phyloP scores from a whole-genome alignment of 2,797 vertebrate genomes.

The Glyptemys insculpta region DNA sequence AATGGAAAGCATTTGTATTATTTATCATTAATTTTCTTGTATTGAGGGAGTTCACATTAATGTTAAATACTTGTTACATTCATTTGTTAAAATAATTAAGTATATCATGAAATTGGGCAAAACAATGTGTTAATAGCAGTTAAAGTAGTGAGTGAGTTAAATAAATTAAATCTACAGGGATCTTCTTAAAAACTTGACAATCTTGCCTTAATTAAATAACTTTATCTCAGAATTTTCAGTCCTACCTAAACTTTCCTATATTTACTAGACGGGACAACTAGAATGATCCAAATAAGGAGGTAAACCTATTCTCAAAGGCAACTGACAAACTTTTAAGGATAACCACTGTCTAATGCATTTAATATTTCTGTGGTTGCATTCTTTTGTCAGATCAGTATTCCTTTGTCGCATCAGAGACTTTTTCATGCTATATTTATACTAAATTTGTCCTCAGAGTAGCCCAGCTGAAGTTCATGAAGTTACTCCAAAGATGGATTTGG shows the following conservation, averaged over 20 bases:
- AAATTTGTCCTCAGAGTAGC: neutral
- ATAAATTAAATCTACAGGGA: neutral
- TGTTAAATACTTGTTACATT: neutral
- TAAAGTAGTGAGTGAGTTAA: constrained; percentile 2
- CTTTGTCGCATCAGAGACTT: neutral
- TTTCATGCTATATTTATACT: neutral
- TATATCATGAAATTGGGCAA: neutral
- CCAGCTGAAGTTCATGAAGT: neutral
- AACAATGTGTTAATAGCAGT: neutral
- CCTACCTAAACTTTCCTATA: neutral
- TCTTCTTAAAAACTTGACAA: neutral
- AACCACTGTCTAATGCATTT: neutral
- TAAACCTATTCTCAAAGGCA: neutral
- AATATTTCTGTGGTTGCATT: neutral
- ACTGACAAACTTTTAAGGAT: neutral
- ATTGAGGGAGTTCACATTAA: neutral
- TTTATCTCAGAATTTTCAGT: neutral
- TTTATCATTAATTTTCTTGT: neutral
- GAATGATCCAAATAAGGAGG: neutral
- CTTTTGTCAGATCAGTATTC: neutral
- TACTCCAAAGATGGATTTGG: neutral
- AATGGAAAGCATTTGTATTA: neutral
- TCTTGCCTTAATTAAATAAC: neutral
- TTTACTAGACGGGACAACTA: neutral
- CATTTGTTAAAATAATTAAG: neutral